Evolutionary conservation across 2,888 invertebrate genomes (phyloP).

Genomic region (Marasmarcha lunaedactyla): DNA sequence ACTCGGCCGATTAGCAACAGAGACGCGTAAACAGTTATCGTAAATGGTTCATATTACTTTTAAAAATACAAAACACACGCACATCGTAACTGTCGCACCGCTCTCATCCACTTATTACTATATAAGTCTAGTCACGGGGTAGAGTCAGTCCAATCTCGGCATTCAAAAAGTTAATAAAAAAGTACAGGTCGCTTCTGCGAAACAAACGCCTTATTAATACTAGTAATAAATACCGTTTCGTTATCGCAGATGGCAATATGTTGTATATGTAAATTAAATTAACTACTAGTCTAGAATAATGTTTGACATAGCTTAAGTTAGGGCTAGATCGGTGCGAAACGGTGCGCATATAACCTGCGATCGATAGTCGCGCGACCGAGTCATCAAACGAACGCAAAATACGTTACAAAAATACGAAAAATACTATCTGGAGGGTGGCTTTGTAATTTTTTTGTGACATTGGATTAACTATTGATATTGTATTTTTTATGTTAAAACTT

Average conservation of each 20-base stretch:
- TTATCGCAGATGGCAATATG: not conserved
- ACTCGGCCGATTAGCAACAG: not conserved
- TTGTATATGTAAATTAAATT: constrained; percentile 6
- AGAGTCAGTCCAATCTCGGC: constrained; percentile 45
- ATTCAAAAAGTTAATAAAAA: no score
- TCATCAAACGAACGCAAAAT: not conserved
- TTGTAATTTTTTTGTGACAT: no score
- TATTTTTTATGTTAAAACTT: no score
- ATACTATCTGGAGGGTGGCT: no score
- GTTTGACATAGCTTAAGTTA: constrained; percentile 29
- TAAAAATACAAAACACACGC: constrained; percentile 21
- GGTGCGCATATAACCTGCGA: constrained; percentile 9
- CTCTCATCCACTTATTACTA: constrained; percentile 24
- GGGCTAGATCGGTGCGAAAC: constrained; percentile 13
- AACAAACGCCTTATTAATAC: no score
- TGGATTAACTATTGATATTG: no score
- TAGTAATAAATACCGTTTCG: no score
- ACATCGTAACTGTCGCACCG: constrained; percentile 23
- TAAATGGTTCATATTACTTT: constrained; percentile 11
- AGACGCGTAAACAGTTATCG: not conserved
- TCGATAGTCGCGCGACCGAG: not conserved
- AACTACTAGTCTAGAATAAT: constrained; percentile 17
- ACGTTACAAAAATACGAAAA: no score
- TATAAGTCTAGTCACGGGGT: constrained; percentile 29
- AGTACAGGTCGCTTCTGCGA: no score